phyloP scores from a whole-genome alignment of 2,113 vertebrate species.

The Neogale vison region DNA sequence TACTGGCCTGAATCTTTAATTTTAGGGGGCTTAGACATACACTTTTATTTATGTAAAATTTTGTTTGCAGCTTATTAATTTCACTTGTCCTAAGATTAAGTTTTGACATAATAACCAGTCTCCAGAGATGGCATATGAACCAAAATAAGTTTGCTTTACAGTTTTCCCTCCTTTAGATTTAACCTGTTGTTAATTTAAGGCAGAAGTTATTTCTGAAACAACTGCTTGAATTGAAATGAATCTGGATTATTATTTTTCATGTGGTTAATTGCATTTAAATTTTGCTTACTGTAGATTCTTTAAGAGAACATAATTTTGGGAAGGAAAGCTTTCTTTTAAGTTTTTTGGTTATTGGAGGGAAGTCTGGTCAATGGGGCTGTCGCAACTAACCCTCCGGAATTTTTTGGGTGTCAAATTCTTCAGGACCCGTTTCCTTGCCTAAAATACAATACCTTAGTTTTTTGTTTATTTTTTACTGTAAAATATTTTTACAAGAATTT shows the following conservation, averaged over 20 bases:
- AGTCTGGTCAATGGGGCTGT: background rate
- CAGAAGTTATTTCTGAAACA: conserved; percentile 30
- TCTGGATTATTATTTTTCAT: background rate
- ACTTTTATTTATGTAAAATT: background rate
- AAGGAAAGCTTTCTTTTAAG: background rate
- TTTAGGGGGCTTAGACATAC: background rate
- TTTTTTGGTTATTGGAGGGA: background rate
- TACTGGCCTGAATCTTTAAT: background rate
- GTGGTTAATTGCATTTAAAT: background rate
- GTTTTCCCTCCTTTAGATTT: background rate
- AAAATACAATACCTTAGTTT: background rate
- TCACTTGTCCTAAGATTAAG: conserved; percentile 38
- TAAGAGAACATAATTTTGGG: background rate
- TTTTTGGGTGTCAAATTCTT: background rate
- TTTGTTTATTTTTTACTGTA: background rate
- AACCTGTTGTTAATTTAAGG: conserved; percentile 15
- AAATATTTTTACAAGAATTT: background rate
- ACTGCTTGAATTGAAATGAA: conserved; percentile 36
- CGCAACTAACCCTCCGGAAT: background rate
- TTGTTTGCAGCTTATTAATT: background rate
- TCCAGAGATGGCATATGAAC: background rate
- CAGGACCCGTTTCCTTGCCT: background rate
- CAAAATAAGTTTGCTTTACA: background rate
- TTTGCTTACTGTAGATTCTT: background rate
- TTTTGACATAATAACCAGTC: background rate